Base-by-base conservation (phyloP, 2,888 invertebrate species). In the Andrena minutula region DNA sequence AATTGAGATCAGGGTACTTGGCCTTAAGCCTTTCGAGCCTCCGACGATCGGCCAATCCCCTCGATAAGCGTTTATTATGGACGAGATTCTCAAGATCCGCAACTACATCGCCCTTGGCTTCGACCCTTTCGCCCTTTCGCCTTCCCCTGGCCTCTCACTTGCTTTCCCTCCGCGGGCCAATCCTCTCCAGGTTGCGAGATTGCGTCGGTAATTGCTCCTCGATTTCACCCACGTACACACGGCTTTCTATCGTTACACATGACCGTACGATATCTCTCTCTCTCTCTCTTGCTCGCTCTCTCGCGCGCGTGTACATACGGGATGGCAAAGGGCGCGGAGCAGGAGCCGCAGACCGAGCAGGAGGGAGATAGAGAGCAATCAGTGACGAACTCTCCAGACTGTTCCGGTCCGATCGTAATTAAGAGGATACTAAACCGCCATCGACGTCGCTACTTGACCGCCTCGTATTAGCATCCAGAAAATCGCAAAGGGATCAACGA, bases 161-260 rank as follows among this genome's bases (percentile, higher is more conserved):
- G 20, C 35, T 23, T 28, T 47, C 75, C 20, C 68, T 58, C 72
- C 41, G 69, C 23, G 60, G 81, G 64, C 75, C 73, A 79, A 82
- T 83, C 69, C 85, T 82, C 79, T 75, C 69, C 79, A 35, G 70
- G 66, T 83, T 71, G 75, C 74, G 84, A 81, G 84, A 90, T 91
- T 87, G 86, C 86, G 75, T 76, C 81, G 82, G 88, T 90, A 91
- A 91, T 91, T 91, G 89, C 88, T 86, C 86, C 77, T 86, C 85
- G 83, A 88, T 85, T 87, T 86, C 81, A 58, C 76, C 68, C 56
- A 78, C 77, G 81, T 76, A 85, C 82, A 82, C 87, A 76, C 53
- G 66, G 75, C 32, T 61, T 69, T 66, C 65, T 65, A 66, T 82
- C 64, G 77, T 77, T 77, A 69, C 65, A 26, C 56, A 32, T 12